These are phyloP conservation scores for Caenorhabditis imperialis DNA, from an alignment of 2,888 invertebrate genomes.

Conservation along the genomic window DNA sequence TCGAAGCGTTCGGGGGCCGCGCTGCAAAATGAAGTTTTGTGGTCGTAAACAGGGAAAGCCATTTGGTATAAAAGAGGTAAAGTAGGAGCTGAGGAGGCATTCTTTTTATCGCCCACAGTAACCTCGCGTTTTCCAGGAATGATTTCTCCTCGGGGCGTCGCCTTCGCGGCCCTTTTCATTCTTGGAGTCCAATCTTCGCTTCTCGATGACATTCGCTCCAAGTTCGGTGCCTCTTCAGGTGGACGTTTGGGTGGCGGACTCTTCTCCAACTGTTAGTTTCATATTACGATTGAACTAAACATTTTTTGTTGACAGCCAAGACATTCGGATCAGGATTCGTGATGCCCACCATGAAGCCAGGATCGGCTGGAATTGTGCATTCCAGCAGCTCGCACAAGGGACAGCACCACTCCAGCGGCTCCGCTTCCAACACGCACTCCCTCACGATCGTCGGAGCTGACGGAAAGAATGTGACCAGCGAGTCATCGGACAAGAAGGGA, in stretches of 20 bases:
- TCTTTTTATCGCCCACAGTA: slow-evolving; percentile 9
- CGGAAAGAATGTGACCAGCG: slow-evolving; percentile 28
- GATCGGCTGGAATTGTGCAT: slow-evolving; percentile 16
- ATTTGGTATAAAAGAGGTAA: slow-evolving; percentile 29
- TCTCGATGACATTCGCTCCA: slow-evolving; percentile 29
- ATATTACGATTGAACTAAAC: not conserved
- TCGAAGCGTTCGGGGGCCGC: slow-evolving; percentile 4
- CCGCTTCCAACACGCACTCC: slow-evolving; percentile 32
- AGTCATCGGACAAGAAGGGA: slow-evolving; percentile 16
- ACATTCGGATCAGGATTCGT: slow-evolving; percentile 7
- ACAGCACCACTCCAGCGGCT: slow-evolving; percentile 23
- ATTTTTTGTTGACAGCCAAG: slow-evolving; percentile 6
- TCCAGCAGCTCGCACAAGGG: slow-evolving; percentile 27
- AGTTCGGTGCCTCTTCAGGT: slow-evolving; percentile 4
- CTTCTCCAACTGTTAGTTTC: slow-evolving; percentile 2
- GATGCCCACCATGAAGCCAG: slow-evolving; percentile 15
- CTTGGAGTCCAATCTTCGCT: slow-evolving; percentile 33
- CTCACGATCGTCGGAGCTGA: slow-evolving; percentile 32
- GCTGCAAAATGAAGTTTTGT: slow-evolving; percentile 33
- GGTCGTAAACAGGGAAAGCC: slow-evolving; percentile 18
- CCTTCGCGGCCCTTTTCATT: slow-evolving; percentile 35
- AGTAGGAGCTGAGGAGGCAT: slow-evolving; percentile 3
- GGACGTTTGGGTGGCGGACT: slow-evolving; percentile 1
- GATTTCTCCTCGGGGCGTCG: slow-evolving; percentile 37
- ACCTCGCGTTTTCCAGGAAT: slow-evolving; percentile 13